phyloP scores from a whole-genome alignment of 1,140 invertebrate genomes.

The Orius insidiosus region DNA sequence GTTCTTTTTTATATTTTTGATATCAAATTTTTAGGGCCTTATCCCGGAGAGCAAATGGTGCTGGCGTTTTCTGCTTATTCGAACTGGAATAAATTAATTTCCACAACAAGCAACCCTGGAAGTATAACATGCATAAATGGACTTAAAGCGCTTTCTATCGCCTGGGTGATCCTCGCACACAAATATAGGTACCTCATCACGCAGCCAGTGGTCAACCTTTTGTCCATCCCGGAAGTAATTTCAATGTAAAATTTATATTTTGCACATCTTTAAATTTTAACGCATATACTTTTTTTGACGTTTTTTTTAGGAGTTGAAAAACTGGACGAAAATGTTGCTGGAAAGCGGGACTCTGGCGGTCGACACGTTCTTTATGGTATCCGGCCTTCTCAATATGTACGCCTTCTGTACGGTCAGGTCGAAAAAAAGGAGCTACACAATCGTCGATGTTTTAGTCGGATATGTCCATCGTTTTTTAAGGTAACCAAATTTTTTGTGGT shows the following conservation, averaged over 20 bases:
- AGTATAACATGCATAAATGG: conserved; percentile 32
- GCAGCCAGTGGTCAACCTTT: conserved; percentile 21
- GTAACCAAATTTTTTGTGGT: conserved; percentile 11
- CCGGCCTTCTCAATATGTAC: conserved; percentile 20
- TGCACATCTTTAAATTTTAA: no score
- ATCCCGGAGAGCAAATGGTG: background rate
- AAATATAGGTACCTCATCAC: conserved; percentile 20
- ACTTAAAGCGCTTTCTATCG: conserved; percentile 31
- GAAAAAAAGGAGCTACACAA: conserved; percentile 9
- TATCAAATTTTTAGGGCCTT: conserved; percentile 3
- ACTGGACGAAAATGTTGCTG: conserved; percentile 15
- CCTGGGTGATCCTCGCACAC: conserved; percentile 35
- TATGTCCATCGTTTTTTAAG: conserved; percentile 17
- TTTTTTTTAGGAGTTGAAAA: conserved; percentile 14
- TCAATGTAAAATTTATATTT: no score
- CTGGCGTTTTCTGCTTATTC: conserved; percentile 29
- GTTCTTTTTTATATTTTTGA: no score
- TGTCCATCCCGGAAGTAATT: conserved; percentile 19
- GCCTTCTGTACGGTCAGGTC: conserved; percentile 11
- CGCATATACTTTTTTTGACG: no score
- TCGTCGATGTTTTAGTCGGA: background rate
- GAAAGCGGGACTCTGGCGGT: conserved; percentile 19
- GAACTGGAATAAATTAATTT: conserved; percentile 28
- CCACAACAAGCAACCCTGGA: conserved; percentile 20
- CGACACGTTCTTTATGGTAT: conserved; percentile 21